Base-by-base conservation (phyloP, 2,113 vertebrate genomes). In the Mungos mungo region DNA sequence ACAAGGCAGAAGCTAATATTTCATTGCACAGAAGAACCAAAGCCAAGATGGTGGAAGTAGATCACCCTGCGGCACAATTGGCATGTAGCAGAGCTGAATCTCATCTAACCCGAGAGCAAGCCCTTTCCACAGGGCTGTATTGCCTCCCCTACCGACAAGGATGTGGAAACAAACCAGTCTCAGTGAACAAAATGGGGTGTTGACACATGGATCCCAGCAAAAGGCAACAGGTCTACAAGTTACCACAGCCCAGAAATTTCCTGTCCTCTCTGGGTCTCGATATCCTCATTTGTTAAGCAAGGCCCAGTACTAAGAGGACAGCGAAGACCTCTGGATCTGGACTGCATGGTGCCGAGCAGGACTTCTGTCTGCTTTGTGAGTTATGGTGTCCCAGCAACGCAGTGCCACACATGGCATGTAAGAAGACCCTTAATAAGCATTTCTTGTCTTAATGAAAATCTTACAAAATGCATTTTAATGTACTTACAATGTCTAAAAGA, bases 61-160 rank as follows among this genome's bases (percentile, higher is more conserved):
- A 19, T 9, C 33, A 11, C 7, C 66, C 33, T 3, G 1, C 0
- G 31, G 54, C 21, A 71, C 50, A 25, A 19, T 0, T n/a, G 54
- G 23, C 45, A 13, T 3, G 0, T 10, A 5, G 65, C 18, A 27
- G 38, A 29, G 16, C 6, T 50, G 25, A 10, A 33, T 57, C 50
- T 88, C 27, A 29, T 65, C 57, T 88, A 57, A 66, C 27, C 52
- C 0, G 1, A 84, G 47, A 85, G 41, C 52, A 41, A 41, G 16
- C 57, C 68, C 57, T 93, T 90, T 45, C 47, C 5, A 13, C 7
- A 45, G 35, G 11, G 15, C 27, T 76, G 9, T 63, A 38, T 65
- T 50, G 25, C 9, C 57, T 54, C n/a, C 27, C 52, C n/a, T 11
- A 54, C 47, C 27, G 41, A 84, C n/a, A 60, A 57, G 31, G 4